phyloP scores from a whole-genome alignment of 2,113 vertebrate species.

The Cepphus grylle region DNA sequence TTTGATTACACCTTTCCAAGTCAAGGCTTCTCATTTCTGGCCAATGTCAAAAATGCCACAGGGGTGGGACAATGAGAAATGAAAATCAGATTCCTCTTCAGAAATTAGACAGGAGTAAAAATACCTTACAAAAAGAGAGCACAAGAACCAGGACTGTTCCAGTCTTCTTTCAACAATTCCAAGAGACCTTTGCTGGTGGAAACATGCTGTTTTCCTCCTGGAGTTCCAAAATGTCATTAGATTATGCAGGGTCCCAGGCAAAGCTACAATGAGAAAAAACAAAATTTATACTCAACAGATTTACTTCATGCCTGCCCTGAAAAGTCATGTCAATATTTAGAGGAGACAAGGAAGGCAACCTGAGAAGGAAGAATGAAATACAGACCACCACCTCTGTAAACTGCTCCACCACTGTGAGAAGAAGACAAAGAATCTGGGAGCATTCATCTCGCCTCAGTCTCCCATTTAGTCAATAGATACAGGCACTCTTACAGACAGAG shows the following conservation, averaged over 20 bases:
- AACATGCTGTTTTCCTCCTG: neutral
- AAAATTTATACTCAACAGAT: neutral
- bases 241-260: neutral
- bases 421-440: neutral
- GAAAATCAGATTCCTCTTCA: neutral
- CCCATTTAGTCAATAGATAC: neutral
- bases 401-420: neutral
- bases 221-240: neutral
- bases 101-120: neutral
- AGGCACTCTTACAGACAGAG: neutral
- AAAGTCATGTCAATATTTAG: neutral
- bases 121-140: neutral
- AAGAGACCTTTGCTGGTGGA: neutral
- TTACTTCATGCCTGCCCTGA: neutral
- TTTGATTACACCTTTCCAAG: conserved; percentile 46
- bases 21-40: neutral
- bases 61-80: neutral
- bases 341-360: neutral
- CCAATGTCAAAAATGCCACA: neutral
- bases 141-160: neutral
- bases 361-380: neutral
- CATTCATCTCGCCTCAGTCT: neutral
- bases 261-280: neutral
- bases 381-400: neutral
- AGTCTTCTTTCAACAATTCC: neutral